Conservation (phyloP, 2,888 invertebrate species). For the Spilosoma lubricipeda region DNA sequence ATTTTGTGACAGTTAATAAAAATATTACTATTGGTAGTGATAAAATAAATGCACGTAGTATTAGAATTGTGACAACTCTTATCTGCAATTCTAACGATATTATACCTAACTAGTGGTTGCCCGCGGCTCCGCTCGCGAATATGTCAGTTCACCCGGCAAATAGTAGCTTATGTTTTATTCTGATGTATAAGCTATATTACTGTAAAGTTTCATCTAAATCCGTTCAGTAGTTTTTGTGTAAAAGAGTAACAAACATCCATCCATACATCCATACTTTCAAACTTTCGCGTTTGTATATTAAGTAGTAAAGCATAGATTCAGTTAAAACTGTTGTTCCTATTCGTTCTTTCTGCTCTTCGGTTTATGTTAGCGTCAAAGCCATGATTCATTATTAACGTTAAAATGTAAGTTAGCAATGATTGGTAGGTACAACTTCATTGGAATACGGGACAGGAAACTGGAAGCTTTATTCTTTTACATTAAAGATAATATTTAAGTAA, state of each 20-base stretch:
- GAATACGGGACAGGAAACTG: neutral
- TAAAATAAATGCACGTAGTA: constrained; percentile 2
- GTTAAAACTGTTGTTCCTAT: no score
- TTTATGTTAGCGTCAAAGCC: neutral
- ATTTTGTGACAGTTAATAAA: neutral
- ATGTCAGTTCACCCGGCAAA: no score
- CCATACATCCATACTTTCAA: no score
- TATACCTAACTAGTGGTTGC: no score
- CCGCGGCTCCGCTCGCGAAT: no score
- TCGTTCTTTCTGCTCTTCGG: neutral
- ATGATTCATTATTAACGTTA: neutral
- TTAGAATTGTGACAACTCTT: neutral
- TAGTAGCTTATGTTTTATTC: no score
- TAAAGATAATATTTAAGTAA: neutral
- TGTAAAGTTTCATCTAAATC: no score
- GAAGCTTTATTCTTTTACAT: neutral
- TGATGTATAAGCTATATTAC: no score
- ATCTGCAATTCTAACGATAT: neutral
- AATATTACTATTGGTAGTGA: neutral
- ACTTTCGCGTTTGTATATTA: no score
- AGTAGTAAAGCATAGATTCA: no score
- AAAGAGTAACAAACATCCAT: no score
- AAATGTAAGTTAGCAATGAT: neutral
- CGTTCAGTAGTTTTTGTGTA: no score
- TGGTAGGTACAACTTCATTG: neutral